Conservation (phyloP, 2,888 invertebrate genomes). For the Ametastegia equiseti region DNA sequence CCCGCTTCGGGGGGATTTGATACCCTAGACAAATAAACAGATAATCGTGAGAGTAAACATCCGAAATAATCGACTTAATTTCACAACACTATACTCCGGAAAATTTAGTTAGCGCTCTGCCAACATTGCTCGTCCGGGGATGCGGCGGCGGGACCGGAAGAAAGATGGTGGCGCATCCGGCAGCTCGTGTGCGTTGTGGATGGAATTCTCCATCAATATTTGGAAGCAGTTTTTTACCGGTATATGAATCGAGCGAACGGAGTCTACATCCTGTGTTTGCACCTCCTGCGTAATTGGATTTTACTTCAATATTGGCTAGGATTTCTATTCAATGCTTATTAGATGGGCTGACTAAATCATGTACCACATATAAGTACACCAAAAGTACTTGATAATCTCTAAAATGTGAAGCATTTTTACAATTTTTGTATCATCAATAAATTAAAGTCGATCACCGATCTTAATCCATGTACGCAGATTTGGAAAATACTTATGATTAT, state of each 20-base stretch:
- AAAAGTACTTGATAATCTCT: not conserved
- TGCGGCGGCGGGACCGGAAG: constrained; percentile 57
- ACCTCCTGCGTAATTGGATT: constrained; percentile 67
- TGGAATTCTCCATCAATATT: constrained; percentile 66
- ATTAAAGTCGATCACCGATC: no score
- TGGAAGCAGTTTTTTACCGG: constrained; percentile 64
- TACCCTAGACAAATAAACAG: constrained; percentile 23
- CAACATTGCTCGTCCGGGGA: constrained; percentile 44
- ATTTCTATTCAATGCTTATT: constrained; percentile 39
- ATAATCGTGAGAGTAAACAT: constrained; percentile 24
- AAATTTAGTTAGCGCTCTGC: constrained; percentile 61
- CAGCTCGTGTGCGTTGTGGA: constrained; percentile 52
- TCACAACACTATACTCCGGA: constrained; percentile 53
- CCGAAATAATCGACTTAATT: constrained; percentile 34
- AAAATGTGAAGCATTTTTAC: no score
- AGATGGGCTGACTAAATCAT: not conserved
- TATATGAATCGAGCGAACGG: constrained; percentile 63
- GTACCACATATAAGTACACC: not conserved
- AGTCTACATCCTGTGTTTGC: constrained; percentile 66
- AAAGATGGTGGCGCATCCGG: constrained; percentile 63
- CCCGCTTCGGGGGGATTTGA: constrained; percentile 3
- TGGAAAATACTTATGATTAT: no score
- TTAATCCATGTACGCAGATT: no score
- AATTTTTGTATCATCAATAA: no score
- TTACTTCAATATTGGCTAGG: constrained; percentile 49